These are phyloP conservation scores for Alectoris magna DNA, from an alignment of 2,797 vertebrate species.

Conservation along the genomic window DNA sequence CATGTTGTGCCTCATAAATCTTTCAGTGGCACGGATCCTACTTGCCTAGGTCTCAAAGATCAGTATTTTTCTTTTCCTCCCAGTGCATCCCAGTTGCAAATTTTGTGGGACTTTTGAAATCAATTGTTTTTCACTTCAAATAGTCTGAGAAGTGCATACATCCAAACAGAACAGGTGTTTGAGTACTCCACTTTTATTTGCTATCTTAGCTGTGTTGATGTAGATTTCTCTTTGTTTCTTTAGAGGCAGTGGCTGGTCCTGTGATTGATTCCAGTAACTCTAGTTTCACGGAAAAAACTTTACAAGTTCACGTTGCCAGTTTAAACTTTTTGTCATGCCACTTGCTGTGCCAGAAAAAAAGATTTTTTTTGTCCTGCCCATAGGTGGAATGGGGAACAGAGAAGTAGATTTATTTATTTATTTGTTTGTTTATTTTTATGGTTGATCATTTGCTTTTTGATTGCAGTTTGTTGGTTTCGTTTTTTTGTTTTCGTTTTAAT, in stretches of 20 bases:
- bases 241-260: neutral
- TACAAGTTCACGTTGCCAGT: neutral
- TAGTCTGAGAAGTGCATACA: neutral
- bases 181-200: neutral
- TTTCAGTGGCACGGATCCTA: neutral
- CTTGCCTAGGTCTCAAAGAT: neutral
- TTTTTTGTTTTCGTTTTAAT: neutral
- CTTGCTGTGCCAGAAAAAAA: neutral
- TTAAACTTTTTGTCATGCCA: too few species aligned
- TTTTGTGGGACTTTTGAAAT: neutral
- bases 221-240: rapidly evolving
- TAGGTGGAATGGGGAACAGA: neutral
- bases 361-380: neutral
- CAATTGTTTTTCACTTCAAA: neutral
- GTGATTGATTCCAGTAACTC: neutral
- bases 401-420: neutral
- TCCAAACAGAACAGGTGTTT: neutral
- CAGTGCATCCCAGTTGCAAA: neutral
- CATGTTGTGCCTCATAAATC: neutral
- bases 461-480: neutral
- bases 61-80: neutral
- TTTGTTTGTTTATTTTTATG: too few species aligned
- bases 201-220: neutral
- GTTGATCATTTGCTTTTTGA: too few species aligned
- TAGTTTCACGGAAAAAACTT: neutral